Percentiles rank a stretch among this genome's conserved stretches.
phyloP scores from a whole-genome alignment of 2,113 vertebrate species.

The Vombatus ursinus region DNA sequence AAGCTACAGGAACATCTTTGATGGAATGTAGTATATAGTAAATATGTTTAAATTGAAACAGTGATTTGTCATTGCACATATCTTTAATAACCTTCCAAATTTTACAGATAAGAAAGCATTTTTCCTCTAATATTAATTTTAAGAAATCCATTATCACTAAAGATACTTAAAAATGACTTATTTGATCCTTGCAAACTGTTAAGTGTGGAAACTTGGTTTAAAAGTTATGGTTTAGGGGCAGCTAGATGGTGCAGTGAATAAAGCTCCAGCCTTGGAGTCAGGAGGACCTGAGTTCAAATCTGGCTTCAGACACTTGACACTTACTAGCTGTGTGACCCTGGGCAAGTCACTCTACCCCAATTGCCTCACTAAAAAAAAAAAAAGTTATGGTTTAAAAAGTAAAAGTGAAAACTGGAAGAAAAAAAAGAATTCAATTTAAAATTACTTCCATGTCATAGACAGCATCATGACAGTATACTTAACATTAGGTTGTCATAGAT shows the following conservation, averaged over 20 bases:
- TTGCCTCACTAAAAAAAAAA: no score
- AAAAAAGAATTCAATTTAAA: slow-evolving; percentile 24
- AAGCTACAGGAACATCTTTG: slow-evolving; percentile 33
- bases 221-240: no score
- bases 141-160: slow-evolving; percentile 1
- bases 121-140: not conserved
- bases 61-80: not conserved
- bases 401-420: slow-evolving; percentile 12
- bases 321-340: no score
- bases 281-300: no score
- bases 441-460: not conserved
- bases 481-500: not conserved
- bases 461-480: not conserved
- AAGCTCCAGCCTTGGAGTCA: no score
- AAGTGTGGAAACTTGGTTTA: not conserved
- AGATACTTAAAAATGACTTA: not conserved
- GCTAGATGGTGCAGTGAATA: no score
- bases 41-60: slow-evolving; percentile 37
- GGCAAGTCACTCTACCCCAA: no score
- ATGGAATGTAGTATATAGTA: slow-evolving; percentile 13
- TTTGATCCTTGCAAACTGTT: slow-evolving; percentile 5
- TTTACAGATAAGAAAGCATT: not conserved
- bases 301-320: no score
- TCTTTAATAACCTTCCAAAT: not conserved
- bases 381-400: no score